Evolutionary conservation across 2,113 vertebrate species (phyloP).

Genomic region (Rhipidura dahli): DNA sequence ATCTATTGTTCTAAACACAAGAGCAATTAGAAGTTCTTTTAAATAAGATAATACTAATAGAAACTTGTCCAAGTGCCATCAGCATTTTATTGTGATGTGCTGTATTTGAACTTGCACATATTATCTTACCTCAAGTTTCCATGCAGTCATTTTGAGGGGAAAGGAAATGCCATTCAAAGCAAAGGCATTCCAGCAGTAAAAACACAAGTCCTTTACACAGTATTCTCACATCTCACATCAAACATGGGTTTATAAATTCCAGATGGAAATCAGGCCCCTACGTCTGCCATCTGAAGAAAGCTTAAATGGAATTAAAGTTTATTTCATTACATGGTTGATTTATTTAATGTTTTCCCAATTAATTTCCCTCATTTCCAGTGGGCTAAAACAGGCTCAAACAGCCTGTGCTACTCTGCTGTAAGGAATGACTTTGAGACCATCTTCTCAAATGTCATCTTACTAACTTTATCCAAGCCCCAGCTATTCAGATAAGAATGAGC

Average conservation of each 20-base stretch:
- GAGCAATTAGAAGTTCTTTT: neutral
- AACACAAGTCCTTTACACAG: neutral
- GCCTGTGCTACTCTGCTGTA: neutral
- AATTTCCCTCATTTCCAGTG: conserved; percentile 7
- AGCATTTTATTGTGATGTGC: neutral
- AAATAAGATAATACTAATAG: conserved; percentile 10
- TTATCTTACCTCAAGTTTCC: conserved; percentile 34
- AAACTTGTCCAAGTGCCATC: conserved; percentile 1
- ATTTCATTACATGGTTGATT: neutral
- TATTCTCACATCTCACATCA: conserved; percentile 7
- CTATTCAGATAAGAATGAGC: neutral
- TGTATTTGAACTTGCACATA: neutral
- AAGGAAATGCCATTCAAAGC: conserved; percentile 38
- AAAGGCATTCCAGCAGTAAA: conserved; percentile 34
- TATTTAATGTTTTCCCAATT: conserved; percentile 24
- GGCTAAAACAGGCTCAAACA: neutral
- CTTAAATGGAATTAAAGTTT: neutral
- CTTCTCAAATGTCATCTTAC: conserved; percentile 33
- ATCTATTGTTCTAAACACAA: conserved; percentile 9
- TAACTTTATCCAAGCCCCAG: conserved; percentile 11
- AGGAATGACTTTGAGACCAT: neutral
- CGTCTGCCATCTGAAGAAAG: conserved; percentile 1
- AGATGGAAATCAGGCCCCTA: neutral
- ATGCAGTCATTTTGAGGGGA: conserved; percentile 17
- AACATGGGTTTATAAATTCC: neutral